Conservation (phyloP, 2,113 vertebrate genomes). For the Lepisosteus osseus region DNA sequence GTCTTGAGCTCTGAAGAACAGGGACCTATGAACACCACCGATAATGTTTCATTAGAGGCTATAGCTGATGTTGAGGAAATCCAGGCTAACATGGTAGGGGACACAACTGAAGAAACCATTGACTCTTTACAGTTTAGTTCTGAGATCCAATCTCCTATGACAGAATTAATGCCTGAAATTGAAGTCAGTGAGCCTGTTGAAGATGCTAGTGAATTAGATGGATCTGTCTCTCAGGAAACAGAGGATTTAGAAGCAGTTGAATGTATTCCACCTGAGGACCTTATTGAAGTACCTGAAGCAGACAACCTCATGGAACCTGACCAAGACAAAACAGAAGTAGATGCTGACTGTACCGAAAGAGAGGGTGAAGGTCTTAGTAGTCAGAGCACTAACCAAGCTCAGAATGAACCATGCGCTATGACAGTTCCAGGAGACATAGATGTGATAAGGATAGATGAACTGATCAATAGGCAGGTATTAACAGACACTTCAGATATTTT, state of each 20-base stretch:
- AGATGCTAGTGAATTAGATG: conserved; percentile 51
- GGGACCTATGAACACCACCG: conserved; percentile 31
- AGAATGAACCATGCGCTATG: conserved; percentile 65
- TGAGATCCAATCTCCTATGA: conserved; percentile 6
- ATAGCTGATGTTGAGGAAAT: conserved; percentile 57
- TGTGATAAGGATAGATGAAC: conserved; percentile 58
- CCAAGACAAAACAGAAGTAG: conserved; percentile 51
- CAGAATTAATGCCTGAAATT: conserved; percentile 31
- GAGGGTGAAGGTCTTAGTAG: conserved; percentile 38
- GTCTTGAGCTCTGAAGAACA: conserved; percentile 27
- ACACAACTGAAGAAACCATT: conserved; percentile 16
- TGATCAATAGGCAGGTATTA: conserved; percentile 68
- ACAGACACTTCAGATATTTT: conserved; percentile 72
- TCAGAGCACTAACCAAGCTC: conserved; percentile 65
- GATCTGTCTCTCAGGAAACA: conserved; percentile 48
- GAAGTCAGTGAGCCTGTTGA: conserved; percentile 10
- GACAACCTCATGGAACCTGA: conserved; percentile 52
- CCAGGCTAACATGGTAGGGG: conserved; percentile 36
- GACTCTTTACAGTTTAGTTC: not conserved
- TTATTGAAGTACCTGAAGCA: conserved; percentile 70
- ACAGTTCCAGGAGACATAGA: conserved; percentile 66
- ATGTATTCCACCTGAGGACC: conserved; percentile 69
- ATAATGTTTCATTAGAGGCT: conserved; percentile 60
- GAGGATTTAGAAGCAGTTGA: conserved; percentile 51
- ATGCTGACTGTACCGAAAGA: conserved; percentile 53